Percentiles rank a stretch among this genome's conserved stretches.
phyloP scores from a whole-genome alignment of 2,797 vertebrate species.

The Poecilia picta region DNA sequence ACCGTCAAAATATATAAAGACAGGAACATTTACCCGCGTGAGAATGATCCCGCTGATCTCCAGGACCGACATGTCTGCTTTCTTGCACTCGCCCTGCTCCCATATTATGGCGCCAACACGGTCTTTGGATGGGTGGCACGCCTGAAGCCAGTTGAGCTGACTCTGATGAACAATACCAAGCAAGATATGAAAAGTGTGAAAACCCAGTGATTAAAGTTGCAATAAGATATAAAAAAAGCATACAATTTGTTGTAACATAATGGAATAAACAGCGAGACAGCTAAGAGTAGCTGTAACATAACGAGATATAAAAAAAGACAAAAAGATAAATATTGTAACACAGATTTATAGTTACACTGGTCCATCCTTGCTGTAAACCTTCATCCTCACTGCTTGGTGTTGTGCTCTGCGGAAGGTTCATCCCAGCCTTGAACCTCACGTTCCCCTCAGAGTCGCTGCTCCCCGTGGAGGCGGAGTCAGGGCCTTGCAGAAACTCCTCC shows the following conservation, averaged over 20 bases:
- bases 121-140: conserved; percentile 91
- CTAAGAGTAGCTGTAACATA: background rate
- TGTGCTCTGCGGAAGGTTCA: conserved; percentile 65
- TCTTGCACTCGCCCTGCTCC: conserved; percentile 97
- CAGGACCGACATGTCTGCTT: conserved; percentile 96
- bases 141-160: conserved; percentile 95
- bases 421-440: conserved; percentile 67
- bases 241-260: no score
- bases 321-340: background rate
- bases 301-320: background rate
- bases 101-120: conserved; percentile 96
- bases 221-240: background rate
- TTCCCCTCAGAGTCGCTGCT: conserved; percentile 91
- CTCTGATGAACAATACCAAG: conserved; percentile 73
- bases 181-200: background rate
- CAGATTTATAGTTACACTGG: conserved; percentile 52
- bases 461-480: conserved; percentile 88
- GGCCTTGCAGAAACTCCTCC: conserved; percentile 94
- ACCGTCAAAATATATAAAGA: background rate
- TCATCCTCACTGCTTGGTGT: conserved; percentile 85
- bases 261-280: background rate
- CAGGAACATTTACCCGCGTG: conserved; percentile 82
- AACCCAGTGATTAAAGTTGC: background rate
- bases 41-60: conserved; percentile 98
- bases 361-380: conserved; percentile 86